Evolutionary conservation across 2,888 invertebrate species (phyloP), one percentile per base, ranked within the genome.

Genomic region (Falcaria lacertinaria): DNA sequence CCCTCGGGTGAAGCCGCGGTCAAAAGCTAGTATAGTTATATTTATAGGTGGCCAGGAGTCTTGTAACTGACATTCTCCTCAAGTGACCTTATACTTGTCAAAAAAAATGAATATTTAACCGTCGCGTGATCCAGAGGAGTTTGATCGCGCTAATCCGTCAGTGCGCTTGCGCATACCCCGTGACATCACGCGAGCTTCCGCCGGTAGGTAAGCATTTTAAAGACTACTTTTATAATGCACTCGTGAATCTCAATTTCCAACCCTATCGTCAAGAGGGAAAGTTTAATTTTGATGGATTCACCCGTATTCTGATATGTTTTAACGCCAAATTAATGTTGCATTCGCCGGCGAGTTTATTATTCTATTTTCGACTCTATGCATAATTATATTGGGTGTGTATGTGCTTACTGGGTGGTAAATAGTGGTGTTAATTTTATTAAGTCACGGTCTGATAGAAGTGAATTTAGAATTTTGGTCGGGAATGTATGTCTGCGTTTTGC

Each of bases 131-230:
- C 53, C 47, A 48, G 53, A 61, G 63, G 57, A 73, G 72, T 73
- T 72, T 69, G 65, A 67, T 63, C 62, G 68, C 60, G 58, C 63
- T 73, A 67, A 73, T 72, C 72, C 72, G 54, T 39, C 55, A 57
- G 56, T 52, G 61, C 64, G 72, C 73, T 53, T 44, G 69, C 66
- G 72, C 74, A 65, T 56, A 49, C 46, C 60, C 66, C 74, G 70
- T 73, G 69, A 70, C 74, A 64, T 74, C 74, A 74, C 74, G 74
- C 74, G 60, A 74, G 68, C 73, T 73, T 68, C 73, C 73, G 73
- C 58, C 70, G 69, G 65, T 63, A 70, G 61, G 69, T 64, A 60
- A 69, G n/a, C n/a, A n/a, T 69, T 67, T 57, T 60, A 63, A 59
- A 33, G 40, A 34, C 22, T 1, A 33, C 33, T 16, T 40, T 22